phyloP scores from a whole-genome alignment of 2,113 vertebrate species.

The Odocoileus hemionus region DNA sequence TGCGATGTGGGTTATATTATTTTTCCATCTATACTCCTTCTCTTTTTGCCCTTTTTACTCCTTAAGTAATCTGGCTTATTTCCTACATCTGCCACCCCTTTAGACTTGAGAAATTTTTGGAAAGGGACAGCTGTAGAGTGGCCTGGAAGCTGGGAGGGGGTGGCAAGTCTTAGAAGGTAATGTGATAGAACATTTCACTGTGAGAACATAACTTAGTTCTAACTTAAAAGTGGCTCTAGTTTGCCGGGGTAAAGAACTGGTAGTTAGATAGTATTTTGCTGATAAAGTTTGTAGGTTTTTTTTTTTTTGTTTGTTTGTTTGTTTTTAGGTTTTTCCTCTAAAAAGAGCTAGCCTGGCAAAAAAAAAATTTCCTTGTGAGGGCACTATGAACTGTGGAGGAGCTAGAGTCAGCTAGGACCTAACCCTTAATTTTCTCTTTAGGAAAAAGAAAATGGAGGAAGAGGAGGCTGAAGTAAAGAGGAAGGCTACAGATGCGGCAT shows the following conservation, averaged over 20 bases:
- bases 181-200: background rate
- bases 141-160: background rate
- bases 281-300: background rate
- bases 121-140: background rate
- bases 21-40: background rate
- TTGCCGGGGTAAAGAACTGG: background rate
- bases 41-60: background rate
- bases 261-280: background rate
- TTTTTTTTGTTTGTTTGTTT: background rate
- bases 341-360: background rate
- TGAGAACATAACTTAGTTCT: constrained; percentile 24
- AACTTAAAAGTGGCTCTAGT: constrained; percentile 9
- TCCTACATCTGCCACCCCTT: background rate
- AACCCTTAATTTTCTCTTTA: constrained; percentile 63
- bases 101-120: constrained; percentile 28
- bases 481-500: constrained; percentile 95
- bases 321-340: background rate
- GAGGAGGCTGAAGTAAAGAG: constrained; percentile 97
- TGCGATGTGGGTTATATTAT: constrained; percentile 85
- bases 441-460: constrained; percentile 97
- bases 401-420: background rate
- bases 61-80: background rate
- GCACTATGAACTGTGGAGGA: background rate
- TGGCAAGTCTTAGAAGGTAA: background rate
- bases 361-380: background rate